phyloP scores from a whole-genome alignment of 2,888 invertebrate genomes.

The Caenorhabditis afra region DNA sequence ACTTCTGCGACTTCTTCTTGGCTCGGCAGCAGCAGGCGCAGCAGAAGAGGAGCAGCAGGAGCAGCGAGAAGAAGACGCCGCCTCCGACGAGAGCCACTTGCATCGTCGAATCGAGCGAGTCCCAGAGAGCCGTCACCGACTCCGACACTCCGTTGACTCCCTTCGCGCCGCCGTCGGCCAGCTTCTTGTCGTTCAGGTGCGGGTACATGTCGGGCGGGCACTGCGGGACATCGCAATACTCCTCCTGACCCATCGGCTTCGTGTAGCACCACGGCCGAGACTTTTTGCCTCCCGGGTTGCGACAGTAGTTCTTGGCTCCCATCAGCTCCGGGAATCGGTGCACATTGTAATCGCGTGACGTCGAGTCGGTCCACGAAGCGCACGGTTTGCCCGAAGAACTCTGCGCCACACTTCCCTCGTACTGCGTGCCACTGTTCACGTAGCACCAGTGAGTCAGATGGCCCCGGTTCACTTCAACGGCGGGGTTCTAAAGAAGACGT shows the following conservation, averaged over 20 bases:
- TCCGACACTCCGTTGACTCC: conserved; percentile 46
- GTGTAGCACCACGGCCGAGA: conserved; percentile 70
- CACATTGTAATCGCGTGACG: conserved; percentile 80
- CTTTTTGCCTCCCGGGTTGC: conserved; percentile 86
- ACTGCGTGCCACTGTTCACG: conserved; percentile 87
- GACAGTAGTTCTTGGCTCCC: conserved; percentile 89
- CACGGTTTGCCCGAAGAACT: conserved; percentile 82
- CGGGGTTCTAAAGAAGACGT: conserved; percentile 26
- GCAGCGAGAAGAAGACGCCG: conserved; percentile 70
- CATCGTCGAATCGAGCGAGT: conserved; percentile 69
- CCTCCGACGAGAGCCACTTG: conserved; percentile 74
- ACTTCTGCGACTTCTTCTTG: conserved; percentile 63
- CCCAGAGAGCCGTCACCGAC: conserved; percentile 71
- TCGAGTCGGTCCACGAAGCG: conserved; percentile 69
- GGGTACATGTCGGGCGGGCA: conserved; percentile 69
- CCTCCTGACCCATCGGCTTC: conserved; percentile 84
- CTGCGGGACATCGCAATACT: conserved; percentile 87
- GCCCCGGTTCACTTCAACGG: conserved; percentile 81
- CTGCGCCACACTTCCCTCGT: conserved; percentile 85
- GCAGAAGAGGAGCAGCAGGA: conserved; percentile 75
- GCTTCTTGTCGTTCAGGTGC: conserved; percentile 39
- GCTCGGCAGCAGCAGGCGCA: conserved; percentile 77
- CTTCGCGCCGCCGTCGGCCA: conserved; percentile 19
- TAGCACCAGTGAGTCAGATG: conserved; percentile 86
- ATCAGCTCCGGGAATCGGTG: conserved; percentile 90